A percentile compares a stretch with the other conserved stretches of the same genome.
These are phyloP conservation scores for Aphaenogaster floridana DNA, from an alignment of 1,140 invertebrate genomes.

Conservation along the genomic window DNA sequence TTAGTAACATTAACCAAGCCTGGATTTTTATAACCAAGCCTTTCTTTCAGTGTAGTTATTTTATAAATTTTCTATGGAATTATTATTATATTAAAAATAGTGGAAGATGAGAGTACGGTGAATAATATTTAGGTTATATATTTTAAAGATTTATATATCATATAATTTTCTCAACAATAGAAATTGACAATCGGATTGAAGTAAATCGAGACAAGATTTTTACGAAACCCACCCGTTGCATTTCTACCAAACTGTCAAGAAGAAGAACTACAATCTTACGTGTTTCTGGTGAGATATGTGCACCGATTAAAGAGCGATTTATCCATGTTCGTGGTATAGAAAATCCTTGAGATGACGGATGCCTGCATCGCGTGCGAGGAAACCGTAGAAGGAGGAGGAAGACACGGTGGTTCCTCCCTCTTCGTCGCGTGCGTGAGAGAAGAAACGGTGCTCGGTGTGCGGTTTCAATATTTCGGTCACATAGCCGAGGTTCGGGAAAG, in stretches of 20 bases:
- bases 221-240: neutral
- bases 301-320: constrained; percentile 55
- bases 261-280: constrained; percentile 34
- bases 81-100: neutral
- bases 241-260: constrained; percentile 34
- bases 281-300: constrained; percentile 38
- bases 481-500: constrained; percentile 64
- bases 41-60: neutral
- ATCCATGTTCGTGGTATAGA: constrained; percentile 45
- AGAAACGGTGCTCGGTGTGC: constrained; percentile 39
- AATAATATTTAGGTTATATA: neutral
- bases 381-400: neutral
- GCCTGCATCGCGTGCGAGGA: constrained; percentile 50
- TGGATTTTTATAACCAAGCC: too few relatives aligned
- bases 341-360: constrained; percentile 60
- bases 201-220: neutral
- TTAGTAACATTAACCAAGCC: too few relatives aligned
- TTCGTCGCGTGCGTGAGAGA: neutral
- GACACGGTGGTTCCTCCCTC: neutral
- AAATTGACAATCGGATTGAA: neutral
- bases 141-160: neutral
- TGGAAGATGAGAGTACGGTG: neutral
- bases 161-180: neutral
- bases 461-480: constrained; percentile 80
- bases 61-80: neutral